These are phyloP conservation scores for Crenuchus spilurus DNA, from an alignment of 2,797 vertebrate species.

Conservation along the genomic window DNA sequence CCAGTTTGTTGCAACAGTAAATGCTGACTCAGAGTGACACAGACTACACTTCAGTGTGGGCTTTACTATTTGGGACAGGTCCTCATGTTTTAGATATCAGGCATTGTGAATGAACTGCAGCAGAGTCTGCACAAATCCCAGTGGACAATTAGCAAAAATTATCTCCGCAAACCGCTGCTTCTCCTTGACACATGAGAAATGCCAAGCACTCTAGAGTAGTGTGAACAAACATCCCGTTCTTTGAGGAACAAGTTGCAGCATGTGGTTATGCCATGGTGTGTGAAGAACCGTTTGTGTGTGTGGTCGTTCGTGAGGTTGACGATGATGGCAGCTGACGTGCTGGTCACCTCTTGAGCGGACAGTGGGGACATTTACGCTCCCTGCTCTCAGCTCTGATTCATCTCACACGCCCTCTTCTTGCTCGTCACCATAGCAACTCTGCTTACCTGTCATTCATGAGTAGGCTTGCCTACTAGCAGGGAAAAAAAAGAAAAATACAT, in stretches of 20 bases:
- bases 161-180: neutral
- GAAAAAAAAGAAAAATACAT: conserved; percentile 38
- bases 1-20: neutral
- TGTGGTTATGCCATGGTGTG: conserved; percentile 15
- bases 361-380: conserved; percentile 31
- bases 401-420: conserved; percentile 12
- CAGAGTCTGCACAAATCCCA: conserved; percentile 1
- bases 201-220: conserved; percentile 19
- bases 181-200: conserved; percentile 22
- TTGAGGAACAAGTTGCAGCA: conserved; percentile 41
- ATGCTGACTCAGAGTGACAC: conserved; percentile 13
- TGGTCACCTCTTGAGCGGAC: conserved; percentile 30
- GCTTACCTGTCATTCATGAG: conserved; percentile 37
- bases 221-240: conserved; percentile 30
- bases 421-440: conserved; percentile 37
- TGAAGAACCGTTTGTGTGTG: conserved; percentile 28
- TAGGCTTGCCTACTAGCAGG: conserved; percentile 19
- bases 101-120: conserved; percentile 16
- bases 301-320: conserved; percentile 21
- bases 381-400: conserved; percentile 16
- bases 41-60: neutral
- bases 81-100: conserved; percentile 23
- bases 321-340: conserved; percentile 32
- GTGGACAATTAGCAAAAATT: conserved; percentile 30
- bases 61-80: conserved; percentile 1